Evolutionary conservation across 2,888 invertebrate genomes (phyloP).

Genomic region (Ophraella communa): DNA sequence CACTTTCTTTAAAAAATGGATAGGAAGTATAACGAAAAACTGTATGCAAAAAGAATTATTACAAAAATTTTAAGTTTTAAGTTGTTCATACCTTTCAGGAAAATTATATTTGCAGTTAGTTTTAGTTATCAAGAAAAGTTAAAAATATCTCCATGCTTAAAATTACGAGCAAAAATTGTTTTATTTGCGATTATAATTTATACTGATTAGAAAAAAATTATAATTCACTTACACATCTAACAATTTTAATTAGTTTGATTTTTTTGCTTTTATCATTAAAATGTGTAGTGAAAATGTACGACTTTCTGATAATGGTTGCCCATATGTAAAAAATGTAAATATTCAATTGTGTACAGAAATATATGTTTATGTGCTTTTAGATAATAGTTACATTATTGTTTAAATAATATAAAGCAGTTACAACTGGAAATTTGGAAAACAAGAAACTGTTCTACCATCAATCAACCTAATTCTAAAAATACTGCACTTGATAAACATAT

Average conservation of each 20-base stretch:
- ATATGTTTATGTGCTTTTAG: constrained; percentile 31
- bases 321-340: constrained; percentile 18
- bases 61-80: neutral
- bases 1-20: neutral
- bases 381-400: constrained; percentile 18
- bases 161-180: too few relatives aligned
- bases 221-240: neutral
- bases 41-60: neutral
- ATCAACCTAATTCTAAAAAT: too few relatives aligned
- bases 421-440: neutral
- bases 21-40: neutral
- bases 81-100: too few relatives aligned
- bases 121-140: too few relatives aligned
- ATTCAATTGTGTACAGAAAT: constrained; percentile 24
- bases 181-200: neutral
- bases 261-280: neutral
- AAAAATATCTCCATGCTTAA: too few relatives aligned
- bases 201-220: neutral
- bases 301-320: neutral
- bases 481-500: too few relatives aligned
- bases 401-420: constrained; percentile 9
- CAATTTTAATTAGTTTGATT: neutral
- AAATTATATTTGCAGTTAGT: too few relatives aligned
- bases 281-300: neutral
- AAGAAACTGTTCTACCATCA: neutral